Conservation (phyloP, 2,113 vertebrate species). For the Prionailurus viverrinus region DNA sequence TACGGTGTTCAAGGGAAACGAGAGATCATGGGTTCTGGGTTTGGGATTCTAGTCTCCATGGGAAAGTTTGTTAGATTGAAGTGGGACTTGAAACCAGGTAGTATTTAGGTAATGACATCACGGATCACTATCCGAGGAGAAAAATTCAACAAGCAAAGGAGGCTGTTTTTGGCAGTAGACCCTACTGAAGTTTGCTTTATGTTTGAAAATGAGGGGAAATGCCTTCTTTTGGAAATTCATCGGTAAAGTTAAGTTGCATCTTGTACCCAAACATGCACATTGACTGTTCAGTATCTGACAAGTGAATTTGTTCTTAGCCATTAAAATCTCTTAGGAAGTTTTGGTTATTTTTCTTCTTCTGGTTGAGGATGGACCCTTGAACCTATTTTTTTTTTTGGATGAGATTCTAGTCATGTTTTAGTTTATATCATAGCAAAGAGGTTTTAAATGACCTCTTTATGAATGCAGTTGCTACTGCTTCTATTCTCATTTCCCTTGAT, state of each 20-base stretch:
- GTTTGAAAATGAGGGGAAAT: neutral
- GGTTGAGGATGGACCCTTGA: constrained; percentile 11
- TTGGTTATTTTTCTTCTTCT: neutral
- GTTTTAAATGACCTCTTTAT: constrained; percentile 77
- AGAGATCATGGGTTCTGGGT: neutral
- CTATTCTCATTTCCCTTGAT: constrained; percentile 71
- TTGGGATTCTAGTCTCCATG: neutral
- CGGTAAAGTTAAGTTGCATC: constrained; percentile 26
- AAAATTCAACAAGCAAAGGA: neutral
- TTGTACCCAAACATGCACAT: neutral
- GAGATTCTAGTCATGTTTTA: constrained; percentile 76
- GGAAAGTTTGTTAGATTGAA: neutral
- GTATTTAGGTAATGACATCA: neutral
- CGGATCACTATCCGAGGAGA: neutral
- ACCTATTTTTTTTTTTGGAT: neutral
- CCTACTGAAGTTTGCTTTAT: neutral
- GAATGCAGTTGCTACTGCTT: constrained; percentile 48
- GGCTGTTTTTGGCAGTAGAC: neutral
- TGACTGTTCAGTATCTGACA: neutral
- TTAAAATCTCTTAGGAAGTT: neutral
- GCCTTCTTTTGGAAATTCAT: constrained; percentile 11
- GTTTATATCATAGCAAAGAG: constrained; percentile 70
- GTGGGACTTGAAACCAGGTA: neutral
- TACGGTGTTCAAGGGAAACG: neutral
- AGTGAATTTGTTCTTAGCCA: constrained; percentile 43